These are phyloP conservation scores for Brachirus orientalis DNA, from an alignment of 2,113 vertebrate genomes.

Conservation along the genomic window DNA sequence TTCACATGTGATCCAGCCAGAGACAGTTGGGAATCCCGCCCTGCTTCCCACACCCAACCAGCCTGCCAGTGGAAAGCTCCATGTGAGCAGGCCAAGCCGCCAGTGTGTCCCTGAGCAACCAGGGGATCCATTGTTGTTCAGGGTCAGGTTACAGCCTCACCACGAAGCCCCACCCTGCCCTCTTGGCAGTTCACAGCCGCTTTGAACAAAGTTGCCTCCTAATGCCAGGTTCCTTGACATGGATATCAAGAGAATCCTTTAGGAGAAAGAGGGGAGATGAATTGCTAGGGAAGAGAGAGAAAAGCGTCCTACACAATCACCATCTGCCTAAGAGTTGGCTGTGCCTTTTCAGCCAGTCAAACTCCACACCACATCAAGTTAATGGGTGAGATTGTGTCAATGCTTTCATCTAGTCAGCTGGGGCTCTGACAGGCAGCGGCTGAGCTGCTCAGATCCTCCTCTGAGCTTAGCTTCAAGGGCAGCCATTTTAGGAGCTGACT, in stretches of 20 bases:
- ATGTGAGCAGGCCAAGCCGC: constrained; percentile 62
- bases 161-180: constrained; percentile 89
- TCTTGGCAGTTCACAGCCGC: constrained; percentile 89
- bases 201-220: constrained; percentile 90
- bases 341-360: constrained; percentile 80
- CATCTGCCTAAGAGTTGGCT: constrained; percentile 81
- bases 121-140: constrained; percentile 87
- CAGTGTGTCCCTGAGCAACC: constrained; percentile 81
- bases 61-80: constrained; percentile 47
- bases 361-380: constrained; percentile 86
- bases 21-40: constrained; percentile 55
- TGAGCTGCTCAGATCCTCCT: constrained; percentile 92
- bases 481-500: constrained; percentile 96
- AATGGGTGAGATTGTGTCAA: constrained; percentile 89
- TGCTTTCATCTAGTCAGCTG: constrained; percentile 91
- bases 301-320: constrained; percentile 69
- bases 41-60: constrained; percentile 54
- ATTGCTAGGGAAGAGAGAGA: constrained; percentile 8
- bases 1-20: constrained; percentile 23
- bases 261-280: constrained; percentile 45
- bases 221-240: constrained; percentile 80
- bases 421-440: constrained; percentile 90
- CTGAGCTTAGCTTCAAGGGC: constrained; percentile 88
- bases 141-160: constrained; percentile 94
- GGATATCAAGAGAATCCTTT: constrained; percentile 71